These are phyloP conservation scores for Agriotes lineatus DNA, from an alignment of 2,888 invertebrate genomes.

Conservation along the genomic window DNA sequence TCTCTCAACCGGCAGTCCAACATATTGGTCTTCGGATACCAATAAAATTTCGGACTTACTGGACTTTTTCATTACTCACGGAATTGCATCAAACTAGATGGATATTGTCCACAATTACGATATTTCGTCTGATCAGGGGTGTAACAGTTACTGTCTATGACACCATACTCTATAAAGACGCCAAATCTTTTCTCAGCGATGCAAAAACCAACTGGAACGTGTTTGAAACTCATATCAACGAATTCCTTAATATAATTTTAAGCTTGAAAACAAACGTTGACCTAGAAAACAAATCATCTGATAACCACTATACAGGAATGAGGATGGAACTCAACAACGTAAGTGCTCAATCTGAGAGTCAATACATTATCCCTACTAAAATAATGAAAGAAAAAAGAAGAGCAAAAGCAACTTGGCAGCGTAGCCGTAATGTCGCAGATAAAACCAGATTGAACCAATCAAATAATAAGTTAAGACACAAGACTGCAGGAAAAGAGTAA, in stretches of 20 bases:
- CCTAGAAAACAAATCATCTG: constrained; percentile 2
- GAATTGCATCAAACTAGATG: constrained; percentile 1
- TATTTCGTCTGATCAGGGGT: not conserved
- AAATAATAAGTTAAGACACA: not conserved
- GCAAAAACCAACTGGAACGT: not conserved
- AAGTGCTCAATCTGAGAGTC: not conserved
- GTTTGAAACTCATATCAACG: constrained; percentile 5
- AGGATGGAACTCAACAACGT: not conserved
- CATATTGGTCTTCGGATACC: constrained; percentile 12
- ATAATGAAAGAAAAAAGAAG: not conserved
- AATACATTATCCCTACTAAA: not conserved
- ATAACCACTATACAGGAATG: constrained; percentile 2
- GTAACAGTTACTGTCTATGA: not conserved
- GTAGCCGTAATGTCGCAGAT: not conserved
- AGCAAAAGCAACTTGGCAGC: constrained; percentile 3
- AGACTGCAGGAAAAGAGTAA: constrained; percentile 4
- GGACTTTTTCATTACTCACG: constrained; percentile 1
- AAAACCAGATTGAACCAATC: not conserved
- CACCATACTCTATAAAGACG: not conserved
- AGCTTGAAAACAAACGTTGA: not conserved
- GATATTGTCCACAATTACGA: constrained; percentile 2
- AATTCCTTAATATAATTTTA: not conserved
- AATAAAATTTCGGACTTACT: constrained; percentile 2
- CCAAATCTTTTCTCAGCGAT: not conserved
- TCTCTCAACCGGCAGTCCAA: constrained; percentile 4